Percentiles rank a stretch among this genome's conserved stretches.
Conservation (phyloP, 30 jellyfish, hydroid and myxozoan species). For the Cassiopea xamachana region DNA sequence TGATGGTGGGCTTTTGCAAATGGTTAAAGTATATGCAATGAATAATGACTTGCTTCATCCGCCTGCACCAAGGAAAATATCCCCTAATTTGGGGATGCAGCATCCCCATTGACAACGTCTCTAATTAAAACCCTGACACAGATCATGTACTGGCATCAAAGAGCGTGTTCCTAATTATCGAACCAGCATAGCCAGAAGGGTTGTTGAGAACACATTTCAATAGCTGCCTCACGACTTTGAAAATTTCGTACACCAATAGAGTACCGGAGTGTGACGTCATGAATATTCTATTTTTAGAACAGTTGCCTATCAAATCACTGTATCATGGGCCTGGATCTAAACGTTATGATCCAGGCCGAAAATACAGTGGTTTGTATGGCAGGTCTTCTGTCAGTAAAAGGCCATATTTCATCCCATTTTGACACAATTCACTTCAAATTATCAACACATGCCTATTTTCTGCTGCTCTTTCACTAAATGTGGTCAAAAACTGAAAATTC, state of each 20-base stretch:
- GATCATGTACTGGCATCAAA: background rate
- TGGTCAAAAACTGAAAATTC: too few species aligned
- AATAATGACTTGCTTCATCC: background rate
- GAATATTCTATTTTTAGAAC: too few species aligned
- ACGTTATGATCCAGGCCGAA: too few species aligned
- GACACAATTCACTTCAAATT: too few species aligned
- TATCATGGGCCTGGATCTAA: too few species aligned
- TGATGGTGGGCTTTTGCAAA: slow-evolving; percentile 50
- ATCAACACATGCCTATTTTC: too few species aligned
- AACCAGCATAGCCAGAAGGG: slow-evolving; percentile 37
- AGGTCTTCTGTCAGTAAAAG: too few species aligned
- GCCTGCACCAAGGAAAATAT: slow-evolving; percentile 7
- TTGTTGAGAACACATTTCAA: slow-evolving; percentile 57
- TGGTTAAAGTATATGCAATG: slow-evolving; percentile 34
- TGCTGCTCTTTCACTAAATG: too few species aligned
- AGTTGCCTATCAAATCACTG: too few species aligned
- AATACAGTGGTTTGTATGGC: too few species aligned
- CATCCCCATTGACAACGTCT: slow-evolving; percentile 31
- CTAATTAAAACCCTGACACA: slow-evolving; percentile 44
- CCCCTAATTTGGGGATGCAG: background rate
- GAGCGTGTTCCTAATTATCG: slow-evolving; percentile 41
- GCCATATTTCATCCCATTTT: too few species aligned
- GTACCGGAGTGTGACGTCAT: too few species aligned
- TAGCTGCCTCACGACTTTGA: slow-evolving; percentile 57
- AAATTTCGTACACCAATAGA: slow-evolving; percentile 45